Evolutionary conservation across 2,797 vertebrate genomes (phyloP).

Genomic region (Tapera naevia): DNA sequence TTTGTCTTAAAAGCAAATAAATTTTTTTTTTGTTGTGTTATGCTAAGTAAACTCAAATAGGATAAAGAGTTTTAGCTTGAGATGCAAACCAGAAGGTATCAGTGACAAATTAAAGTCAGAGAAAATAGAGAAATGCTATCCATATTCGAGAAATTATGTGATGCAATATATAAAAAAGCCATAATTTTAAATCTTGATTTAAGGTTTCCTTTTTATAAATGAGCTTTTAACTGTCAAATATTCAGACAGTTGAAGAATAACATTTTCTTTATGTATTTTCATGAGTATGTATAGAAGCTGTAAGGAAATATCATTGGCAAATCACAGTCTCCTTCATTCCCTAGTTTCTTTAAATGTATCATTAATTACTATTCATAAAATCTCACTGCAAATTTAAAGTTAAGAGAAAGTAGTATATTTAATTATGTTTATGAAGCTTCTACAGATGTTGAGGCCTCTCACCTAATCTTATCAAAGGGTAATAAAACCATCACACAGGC

Average conservation of each 20-base stretch:
- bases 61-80: background rate
- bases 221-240: background rate
- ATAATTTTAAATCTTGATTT: background rate
- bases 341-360: background rate
- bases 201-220: background rate
- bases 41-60: background rate
- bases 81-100: background rate
- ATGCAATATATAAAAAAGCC: background rate
- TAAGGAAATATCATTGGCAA: background rate
- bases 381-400: background rate
- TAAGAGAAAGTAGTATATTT: background rate
- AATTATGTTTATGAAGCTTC: background rate
- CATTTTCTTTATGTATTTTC: background rate
- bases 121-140: background rate
- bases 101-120: background rate
- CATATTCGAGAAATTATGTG: background rate
- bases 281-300: background rate
- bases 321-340: background rate
- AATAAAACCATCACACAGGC: background rate
- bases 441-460: background rate
- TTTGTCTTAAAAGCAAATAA: background rate
- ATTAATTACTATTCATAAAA: background rate
- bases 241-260: background rate
- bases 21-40: background rate
- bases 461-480: background rate